Conservation (phyloP, 53 echinoderm and acorn worm genomes). For the Patiria pectinifera region DNA sequence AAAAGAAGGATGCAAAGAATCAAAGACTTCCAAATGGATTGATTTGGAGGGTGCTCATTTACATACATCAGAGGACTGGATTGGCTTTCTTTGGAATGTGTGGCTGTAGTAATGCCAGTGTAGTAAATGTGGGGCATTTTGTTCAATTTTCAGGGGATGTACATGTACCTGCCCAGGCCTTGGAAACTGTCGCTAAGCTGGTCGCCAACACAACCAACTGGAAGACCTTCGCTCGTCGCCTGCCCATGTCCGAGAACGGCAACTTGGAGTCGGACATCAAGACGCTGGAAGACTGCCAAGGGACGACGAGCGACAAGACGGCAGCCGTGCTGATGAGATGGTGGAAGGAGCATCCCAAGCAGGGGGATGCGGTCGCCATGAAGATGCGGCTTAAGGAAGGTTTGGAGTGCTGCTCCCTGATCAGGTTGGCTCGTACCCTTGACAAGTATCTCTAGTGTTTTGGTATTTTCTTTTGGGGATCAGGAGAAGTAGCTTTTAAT, state of each 20-base stretch:
- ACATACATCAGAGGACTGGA: no score
- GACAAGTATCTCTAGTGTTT: slow-evolving; percentile 36
- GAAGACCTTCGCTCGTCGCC: slow-evolving; percentile 60
- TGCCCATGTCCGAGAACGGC: slow-evolving; percentile 56
- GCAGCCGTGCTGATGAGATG: slow-evolving; percentile 63
- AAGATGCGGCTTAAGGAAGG: slow-evolving; percentile 53
- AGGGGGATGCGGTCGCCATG: slow-evolving; percentile 12
- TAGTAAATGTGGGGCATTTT: no score
- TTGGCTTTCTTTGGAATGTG: no score
- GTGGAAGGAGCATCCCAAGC: slow-evolving; percentile 57
- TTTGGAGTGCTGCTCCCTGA: slow-evolving; percentile 60
- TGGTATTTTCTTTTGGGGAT: no score
- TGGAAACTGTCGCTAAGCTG: slow-evolving; percentile 52
- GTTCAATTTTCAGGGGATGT: neutral
- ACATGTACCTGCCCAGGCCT: neutral
- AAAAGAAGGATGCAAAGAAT: no score
- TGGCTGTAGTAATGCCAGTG: no score
- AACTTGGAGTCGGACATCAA: slow-evolving; percentile 56
- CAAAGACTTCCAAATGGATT: no score
- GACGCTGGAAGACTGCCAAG: slow-evolving; percentile 50
- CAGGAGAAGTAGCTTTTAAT: no score
- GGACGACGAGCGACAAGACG: slow-evolving; percentile 56
- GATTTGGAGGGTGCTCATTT: no score
- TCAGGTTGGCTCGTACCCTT: slow-evolving; percentile 55
- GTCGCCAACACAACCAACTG: slow-evolving; percentile 50